Conservation (phyloP, 2,797 vertebrate species). For the Atherinosoma microstoma region DNA sequence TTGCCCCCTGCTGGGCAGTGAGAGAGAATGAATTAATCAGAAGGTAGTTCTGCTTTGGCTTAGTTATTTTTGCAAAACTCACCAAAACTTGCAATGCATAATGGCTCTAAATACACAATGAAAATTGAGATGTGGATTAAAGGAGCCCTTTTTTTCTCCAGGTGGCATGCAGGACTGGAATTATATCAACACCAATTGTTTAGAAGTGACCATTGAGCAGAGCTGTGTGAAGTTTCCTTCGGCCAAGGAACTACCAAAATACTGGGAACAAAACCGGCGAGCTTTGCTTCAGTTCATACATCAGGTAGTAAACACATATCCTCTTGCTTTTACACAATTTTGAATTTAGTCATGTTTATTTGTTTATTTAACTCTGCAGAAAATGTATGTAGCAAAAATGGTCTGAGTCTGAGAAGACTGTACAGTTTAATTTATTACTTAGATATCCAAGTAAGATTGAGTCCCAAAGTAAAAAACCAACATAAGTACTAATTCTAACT, state of each 20-base stretch:
- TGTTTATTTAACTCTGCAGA: slow-evolving; percentile 11
- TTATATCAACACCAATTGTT: slow-evolving; percentile 97
- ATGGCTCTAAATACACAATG: background rate
- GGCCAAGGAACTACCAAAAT: slow-evolving; percentile 87
- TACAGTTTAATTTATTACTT: background rate
- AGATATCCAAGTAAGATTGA: background rate
- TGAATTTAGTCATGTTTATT: background rate
- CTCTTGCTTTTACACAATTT: background rate
- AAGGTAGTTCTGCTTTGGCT: background rate
- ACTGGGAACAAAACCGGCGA: slow-evolving; percentile 91
- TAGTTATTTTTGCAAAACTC: background rate
- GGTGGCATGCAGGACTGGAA: slow-evolving; percentile 99
- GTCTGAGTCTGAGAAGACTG: background rate
- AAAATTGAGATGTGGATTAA: slow-evolving; percentile 11
- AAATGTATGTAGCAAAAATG: background rate
- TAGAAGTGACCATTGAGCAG: slow-evolving; percentile 97
- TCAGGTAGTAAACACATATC: slow-evolving; percentile 82
- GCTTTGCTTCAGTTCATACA: slow-evolving; percentile 94
- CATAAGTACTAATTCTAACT: background rate
- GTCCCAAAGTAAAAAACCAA: background rate
- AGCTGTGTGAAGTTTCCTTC: slow-evolving; percentile 93
- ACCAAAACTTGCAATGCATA: too few species aligned
- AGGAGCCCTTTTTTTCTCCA: slow-evolving; percentile 54
- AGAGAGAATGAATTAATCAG: background rate
- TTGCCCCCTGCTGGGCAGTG: background rate